Evolutionary conservation across 30 jellyfish, hydroid and myxozoan species (phyloP).

Genomic region (Hydractinia symbiolongicarpus): DNA sequence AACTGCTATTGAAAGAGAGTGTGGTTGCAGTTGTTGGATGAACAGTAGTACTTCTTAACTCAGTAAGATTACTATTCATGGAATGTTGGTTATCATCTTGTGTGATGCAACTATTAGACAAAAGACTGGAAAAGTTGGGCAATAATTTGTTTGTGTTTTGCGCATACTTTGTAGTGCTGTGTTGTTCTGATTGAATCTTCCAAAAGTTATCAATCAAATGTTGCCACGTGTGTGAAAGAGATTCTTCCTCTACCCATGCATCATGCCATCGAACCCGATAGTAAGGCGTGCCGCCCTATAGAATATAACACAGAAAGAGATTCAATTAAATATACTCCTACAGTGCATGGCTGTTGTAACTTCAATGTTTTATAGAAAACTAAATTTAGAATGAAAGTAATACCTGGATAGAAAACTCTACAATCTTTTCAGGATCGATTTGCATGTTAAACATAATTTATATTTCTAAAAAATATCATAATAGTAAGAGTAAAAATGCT

Average conservation of each 20-base stretch:
- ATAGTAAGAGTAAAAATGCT: no score
- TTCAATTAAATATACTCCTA: neutral
- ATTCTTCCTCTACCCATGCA: constrained; percentile 20
- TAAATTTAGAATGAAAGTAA: neutral
- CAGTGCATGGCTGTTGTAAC: neutral
- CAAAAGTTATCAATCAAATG: constrained; percentile 20
- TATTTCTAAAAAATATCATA: neutral
- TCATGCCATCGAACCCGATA: constrained; percentile 24
- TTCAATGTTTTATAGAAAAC: neutral
- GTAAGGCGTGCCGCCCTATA: neutral
- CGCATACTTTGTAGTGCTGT: neutral
- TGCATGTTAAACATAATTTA: neutral
- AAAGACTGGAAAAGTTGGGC: constrained; percentile 2
- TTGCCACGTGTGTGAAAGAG: constrained; percentile 23
- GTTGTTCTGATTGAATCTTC: constrained; percentile 24
- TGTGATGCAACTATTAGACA: neutral
- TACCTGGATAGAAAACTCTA: constrained; percentile 11
- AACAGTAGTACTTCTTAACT: no score
- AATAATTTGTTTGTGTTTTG: constrained; percentile 11
- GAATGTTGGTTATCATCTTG: no score
- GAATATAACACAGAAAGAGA: neutral
- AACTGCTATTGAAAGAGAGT: no score
- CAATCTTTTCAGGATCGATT: constrained; percentile 2
- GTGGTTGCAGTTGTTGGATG: no score
- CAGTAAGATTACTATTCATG: no score